Evolutionary conservation across 2,888 invertebrate species (phyloP).

Genomic region (Spicauda simplicius): DNA sequence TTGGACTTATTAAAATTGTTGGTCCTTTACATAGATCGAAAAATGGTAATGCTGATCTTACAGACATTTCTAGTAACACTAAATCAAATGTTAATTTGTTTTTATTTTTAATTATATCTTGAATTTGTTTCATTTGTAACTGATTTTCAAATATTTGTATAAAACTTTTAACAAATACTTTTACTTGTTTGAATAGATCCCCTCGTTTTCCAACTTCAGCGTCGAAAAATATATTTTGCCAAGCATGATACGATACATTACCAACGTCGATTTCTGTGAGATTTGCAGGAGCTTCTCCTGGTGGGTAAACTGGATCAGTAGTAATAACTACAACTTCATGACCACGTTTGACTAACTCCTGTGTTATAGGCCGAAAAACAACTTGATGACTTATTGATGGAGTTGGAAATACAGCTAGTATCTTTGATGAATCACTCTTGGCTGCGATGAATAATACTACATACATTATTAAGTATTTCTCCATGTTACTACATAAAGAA

Average conservation of each 20-base stretch:
- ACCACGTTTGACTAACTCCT: conserved; percentile 67
- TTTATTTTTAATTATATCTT: conserved; percentile 43
- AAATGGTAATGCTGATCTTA: conserved; percentile 35
- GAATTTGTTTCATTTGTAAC: conserved; percentile 33
- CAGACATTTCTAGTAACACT: conserved; percentile 39
- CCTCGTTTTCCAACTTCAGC: not conserved
- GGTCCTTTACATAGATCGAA: conserved; percentile 43
- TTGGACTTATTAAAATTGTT: conserved; percentile 42
- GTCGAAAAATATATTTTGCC: conserved; percentile 29
- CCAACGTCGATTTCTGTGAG: conserved; percentile 65
- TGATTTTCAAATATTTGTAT: conserved; percentile 43
- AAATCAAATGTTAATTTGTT: conserved; percentile 39
- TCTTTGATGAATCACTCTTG: conserved; percentile 49
- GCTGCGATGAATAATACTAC: conserved; percentile 31
- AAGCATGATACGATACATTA: conserved; percentile 50
- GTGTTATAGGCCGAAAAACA: conserved; percentile 62
- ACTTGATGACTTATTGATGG: conserved; percentile 77
- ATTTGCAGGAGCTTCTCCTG: conserved; percentile 55
- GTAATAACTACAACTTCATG: conserved; percentile 74
- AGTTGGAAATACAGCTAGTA: conserved; percentile 62
- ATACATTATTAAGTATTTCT: conserved; percentile 37
- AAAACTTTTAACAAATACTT: not conserved
- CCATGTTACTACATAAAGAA: too few species aligned
- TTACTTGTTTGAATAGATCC: conserved; percentile 37
- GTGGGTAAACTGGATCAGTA: conserved; percentile 60